A percentile compares a stretch with the other conserved stretches of the same genome.
Evolutionary conservation across 2,113 vertebrate species (phyloP).

Genomic region (Australoheros scitulus): DNA sequence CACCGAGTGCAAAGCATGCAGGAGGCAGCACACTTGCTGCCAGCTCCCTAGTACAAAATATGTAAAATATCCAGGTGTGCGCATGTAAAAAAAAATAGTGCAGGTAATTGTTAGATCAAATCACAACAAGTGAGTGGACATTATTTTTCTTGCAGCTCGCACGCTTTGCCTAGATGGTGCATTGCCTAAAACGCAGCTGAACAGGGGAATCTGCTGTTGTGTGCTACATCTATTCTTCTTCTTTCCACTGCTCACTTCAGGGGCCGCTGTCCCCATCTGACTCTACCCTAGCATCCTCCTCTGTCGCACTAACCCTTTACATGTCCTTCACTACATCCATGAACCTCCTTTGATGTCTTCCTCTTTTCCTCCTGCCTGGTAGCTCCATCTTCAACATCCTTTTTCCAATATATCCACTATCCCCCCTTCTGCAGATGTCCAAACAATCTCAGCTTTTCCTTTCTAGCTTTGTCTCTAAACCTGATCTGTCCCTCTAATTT

Average conservation of each 20-base stretch:
- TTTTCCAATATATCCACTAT: background rate
- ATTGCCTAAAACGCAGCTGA: background rate
- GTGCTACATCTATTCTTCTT: background rate
- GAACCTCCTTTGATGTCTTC: background rate
- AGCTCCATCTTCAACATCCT: background rate
- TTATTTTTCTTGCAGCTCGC: background rate
- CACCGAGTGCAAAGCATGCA: background rate
- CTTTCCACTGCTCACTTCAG: background rate
- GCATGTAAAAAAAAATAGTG: background rate
- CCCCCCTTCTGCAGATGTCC: background rate
- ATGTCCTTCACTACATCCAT: background rate
- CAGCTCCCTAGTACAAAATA: background rate
- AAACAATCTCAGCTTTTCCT: background rate
- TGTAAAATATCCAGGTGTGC: background rate
- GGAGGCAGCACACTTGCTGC: background rate
- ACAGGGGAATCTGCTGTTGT: background rate
- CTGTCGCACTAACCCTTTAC: background rate
- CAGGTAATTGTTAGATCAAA: background rate
- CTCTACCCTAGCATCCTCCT: background rate
- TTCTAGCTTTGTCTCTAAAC: background rate
- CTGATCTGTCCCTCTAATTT: background rate
- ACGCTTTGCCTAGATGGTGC: no score
- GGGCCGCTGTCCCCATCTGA: background rate
- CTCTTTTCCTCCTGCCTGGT: background rate
- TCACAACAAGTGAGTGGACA: background rate